Base-by-base conservation (phyloP, 2,113 vertebrate species). In the Trogon surrucura region DNA sequence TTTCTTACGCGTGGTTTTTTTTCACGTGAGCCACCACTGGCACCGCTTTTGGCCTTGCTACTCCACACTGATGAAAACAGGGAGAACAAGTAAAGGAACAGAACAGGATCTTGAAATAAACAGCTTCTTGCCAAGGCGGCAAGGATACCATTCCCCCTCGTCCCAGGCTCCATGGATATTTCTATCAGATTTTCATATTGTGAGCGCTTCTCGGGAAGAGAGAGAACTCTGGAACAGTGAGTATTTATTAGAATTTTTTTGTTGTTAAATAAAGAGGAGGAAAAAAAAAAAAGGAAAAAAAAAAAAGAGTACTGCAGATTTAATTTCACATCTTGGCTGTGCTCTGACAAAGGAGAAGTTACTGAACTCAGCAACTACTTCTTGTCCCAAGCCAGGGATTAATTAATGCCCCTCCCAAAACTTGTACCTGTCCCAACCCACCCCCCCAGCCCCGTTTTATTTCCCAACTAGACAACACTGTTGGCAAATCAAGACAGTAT, bases 251-350 rank as follows among this genome's bases (percentile, higher is more conserved):
- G 91, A 89, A 80, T 92, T 47, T 60, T 87, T 92, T 92, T 84
- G n/a, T 78, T 97, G 95, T 97, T 97, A 97, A 97, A 98, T 97
- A 97, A 96, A 94, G 80, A 62, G 56, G 67, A 88, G 60, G 27
- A 16, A 53, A 73, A 56, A 47, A 60, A 73, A 32, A 25, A 16
- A 14, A 7, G 1, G 17, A 19, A 22, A 20, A 25, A 50, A 71
- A 72, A 62, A 87, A 58, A 87, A 96, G 96, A 97, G 95, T 89
- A 95, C 97, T 97, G 97, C 58, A 94, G 95, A 90, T 98, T 97
- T 90, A 95, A 97, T 95, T 97, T 98, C 97, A 98, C 97, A 98
- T 97, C 97, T 97, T 97, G 97, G 97, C 97, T 97, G 78, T 91
- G 94, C 88, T 97, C 89, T 96, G 97, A 98, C 97, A 97, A 93